Evolutionary conservation across 2,888 invertebrate genomes (phyloP), one percentile per base, ranked within the genome.

Genomic region (Digitonthophagus gazella): DNA sequence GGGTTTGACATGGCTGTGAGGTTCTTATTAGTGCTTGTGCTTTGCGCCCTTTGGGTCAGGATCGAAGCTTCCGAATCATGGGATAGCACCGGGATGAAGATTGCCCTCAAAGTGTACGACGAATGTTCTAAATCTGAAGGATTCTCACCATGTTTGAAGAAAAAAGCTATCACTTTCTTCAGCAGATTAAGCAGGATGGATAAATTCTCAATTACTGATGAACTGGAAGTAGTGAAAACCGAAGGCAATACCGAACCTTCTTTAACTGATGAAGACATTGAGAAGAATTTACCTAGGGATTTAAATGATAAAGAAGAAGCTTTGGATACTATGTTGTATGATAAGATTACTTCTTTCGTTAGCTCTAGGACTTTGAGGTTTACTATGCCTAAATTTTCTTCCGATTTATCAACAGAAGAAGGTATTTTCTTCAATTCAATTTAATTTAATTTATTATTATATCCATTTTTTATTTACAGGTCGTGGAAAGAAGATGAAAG

Each of bases 401-500:
- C 87, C 58, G 91, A 92, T 74, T 86, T 89, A 15, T 89, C 90
- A 56, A 82, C 92, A 61, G 93, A 92, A 81, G 93, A 93, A 88
- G 93, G 92, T 91, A 86, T 11, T 3, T 44, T 11, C 1, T 44
- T 11, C 28, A 44, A 44, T 44, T 44, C 6, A 44, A 8, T 44
- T 44, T 44, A 44, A 6, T 57, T 2, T 16, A 11, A 67, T 16
- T 61, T 61, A 11, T 54, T 67, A 19, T 8, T 5, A 11, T 61
- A 11, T 15, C 19, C 15, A 58, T 15, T 54, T 68, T 70, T 75
- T 66, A 68, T 44, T 84, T 86, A 66, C 86, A 91, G 91, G 92
- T 76, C 89, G 93, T 72, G 92, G 92, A 1, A 76, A 76, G 82
- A 92, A 93, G 82, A 93, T 93, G 92, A 93, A 93, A 86, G 93